Base-by-base conservation (phyloP, 2,888 invertebrate species). In the Melieria picta region DNA sequence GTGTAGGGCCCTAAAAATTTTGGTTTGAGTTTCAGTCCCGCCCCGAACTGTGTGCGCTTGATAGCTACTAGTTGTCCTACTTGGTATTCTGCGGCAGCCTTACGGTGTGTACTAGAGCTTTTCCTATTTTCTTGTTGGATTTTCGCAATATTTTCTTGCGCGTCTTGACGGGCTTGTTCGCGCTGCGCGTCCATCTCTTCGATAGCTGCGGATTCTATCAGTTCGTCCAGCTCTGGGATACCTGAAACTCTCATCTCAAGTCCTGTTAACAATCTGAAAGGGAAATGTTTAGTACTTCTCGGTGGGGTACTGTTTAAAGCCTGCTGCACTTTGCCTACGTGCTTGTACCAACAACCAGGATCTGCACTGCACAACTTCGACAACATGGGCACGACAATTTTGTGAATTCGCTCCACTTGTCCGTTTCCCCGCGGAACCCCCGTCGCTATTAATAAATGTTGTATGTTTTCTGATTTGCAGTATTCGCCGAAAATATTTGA, bases 351-450 rank as follows among this genome's bases (percentile, higher is more conserved):
- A 30, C 79, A 77, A 4, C 69, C 69, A 2, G 82, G 81, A 9
- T 81, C 77, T 7, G 80, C 79, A 3, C 79, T 60, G n/a, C 81
- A 77, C 9, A 86, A 61, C 69, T 86, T 85, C 3, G 84, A 78
- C 9, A 85, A 52, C 50, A 84, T 74, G 0, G 83, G 76, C 52
- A 83, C 80, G 2, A 85, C 76, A 5, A 77, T 80, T 6, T 76
- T 72, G 70, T 85, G 82, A 0, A 83, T 74, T 9, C 82, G 71
- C 62, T 85, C 83, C 0, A 81, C 82, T 70, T 86, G 85, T 0
- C 85, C 83, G 70, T 86, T 84, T 5, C 81, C 81, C 61, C 83
- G 65, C 3, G 74, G 75, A 6, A 85, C 75, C 7, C 84, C 77
- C 80, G 75, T 83, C 6, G 72, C 52, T 4, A 79, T 70, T 65